Evolutionary conservation across 2,888 invertebrate species (phyloP), one percentile per base, ranked within the genome.

Genomic region (Lysandra bellargus): DNA sequence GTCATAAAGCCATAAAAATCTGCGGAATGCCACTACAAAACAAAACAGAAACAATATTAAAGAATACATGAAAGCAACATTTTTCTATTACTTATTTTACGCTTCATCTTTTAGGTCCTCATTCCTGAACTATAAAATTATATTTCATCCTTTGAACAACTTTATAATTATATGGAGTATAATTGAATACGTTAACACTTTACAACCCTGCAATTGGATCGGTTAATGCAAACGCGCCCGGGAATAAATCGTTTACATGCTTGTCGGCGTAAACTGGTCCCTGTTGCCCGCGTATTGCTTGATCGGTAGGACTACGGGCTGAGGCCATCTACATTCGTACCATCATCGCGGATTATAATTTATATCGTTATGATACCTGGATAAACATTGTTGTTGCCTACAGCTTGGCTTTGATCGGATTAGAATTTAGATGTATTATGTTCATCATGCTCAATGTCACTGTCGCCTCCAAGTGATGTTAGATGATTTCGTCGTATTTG

Each of bases 221-320:
- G 89, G 89, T 91, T 92, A 93, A 94, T 93, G 93, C 93, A 93
- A 93, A 93, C 92, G 89, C 92, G 87, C 89, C 90, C 87, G 88
- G 91, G 92, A 91, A 94, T 94, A 93, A 94, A 94, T 94, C 92
- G 94, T 94, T 94, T 94, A 94, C 94, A 94, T 93, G 93, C 89
- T 93, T 93, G 94, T 94, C 93, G 92, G 93, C 92, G 92, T 93
- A 94, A 94, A 94, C 94, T 93, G 94, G 94, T 94, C 93, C 85
- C 89, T 87, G 88, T 87, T 87, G 88, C 86, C 84, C 85, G 84
- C 86, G 86, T 85, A 85, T 85, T 82, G 84, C 86, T 82, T 83
- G 84, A 84, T 86, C 85, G 88, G 88, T 90, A 90, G 88, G 90
- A 90, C 49, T 44, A 2, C 44, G 44, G 49, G 90, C 89, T 14